These are phyloP conservation scores for Caenorhabditis doughertyi DNA, from an alignment of 2,888 invertebrate genomes.

Conservation along the genomic window DNA sequence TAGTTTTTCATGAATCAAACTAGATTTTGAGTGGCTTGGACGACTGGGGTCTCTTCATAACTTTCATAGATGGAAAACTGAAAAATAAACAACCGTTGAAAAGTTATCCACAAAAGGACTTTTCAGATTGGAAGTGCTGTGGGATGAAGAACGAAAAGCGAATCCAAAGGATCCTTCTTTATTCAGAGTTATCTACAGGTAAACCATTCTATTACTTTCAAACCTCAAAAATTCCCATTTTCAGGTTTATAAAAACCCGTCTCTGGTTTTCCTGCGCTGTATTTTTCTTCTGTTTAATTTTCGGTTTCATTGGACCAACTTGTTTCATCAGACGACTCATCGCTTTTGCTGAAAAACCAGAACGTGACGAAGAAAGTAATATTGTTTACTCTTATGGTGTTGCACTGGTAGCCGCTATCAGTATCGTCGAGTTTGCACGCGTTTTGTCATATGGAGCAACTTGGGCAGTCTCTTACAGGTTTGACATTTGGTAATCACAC, in stretches of 20 bases:
- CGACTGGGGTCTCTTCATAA: no score
- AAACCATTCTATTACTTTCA: neutral
- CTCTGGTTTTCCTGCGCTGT: constrained; percentile 81
- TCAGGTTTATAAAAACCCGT: constrained; percentile 81
- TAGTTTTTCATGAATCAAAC: no score
- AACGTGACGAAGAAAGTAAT: constrained; percentile 50
- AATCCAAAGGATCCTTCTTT: constrained; percentile 74
- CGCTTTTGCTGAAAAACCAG: constrained; percentile 79
- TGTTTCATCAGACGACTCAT: constrained; percentile 80
- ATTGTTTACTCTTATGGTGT: constrained; percentile 58
- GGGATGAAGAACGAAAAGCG: constrained; percentile 83
- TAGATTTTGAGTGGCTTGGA: no score
- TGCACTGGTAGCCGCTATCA: constrained; percentile 43
- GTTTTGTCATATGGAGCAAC: constrained; percentile 83
- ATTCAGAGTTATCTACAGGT: constrained; percentile 71
- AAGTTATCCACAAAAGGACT: no score
- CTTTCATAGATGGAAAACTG: no score
- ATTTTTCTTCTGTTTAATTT: constrained; percentile 79
- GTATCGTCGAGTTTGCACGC: constrained; percentile 81
- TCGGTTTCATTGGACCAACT: constrained; percentile 83
- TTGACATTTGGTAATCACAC: neutral
- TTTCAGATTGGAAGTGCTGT: constrained; percentile 82
- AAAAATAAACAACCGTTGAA: no score
- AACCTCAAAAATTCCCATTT: neutral
- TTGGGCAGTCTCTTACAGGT: constrained; percentile 83